Evolutionary conservation across 2,797 vertebrate genomes (phyloP).

Genomic region (Etheostoma nigrum): DNA sequence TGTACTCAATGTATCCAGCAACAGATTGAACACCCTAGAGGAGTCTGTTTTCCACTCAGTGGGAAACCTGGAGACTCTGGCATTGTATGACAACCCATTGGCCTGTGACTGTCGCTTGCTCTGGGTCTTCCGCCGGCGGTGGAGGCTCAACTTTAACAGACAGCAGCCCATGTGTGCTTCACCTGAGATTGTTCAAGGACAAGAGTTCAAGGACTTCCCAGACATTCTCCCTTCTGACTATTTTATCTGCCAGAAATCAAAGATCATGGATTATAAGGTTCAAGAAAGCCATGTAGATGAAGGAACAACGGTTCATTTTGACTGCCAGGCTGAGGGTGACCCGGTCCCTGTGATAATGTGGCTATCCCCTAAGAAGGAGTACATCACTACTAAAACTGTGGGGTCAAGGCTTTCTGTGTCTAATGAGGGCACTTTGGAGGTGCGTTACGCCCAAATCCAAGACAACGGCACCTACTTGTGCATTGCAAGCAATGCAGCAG

Average conservation of each 20-base stretch:
- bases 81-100: conserved; percentile 94
- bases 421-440: conserved; percentile 93
- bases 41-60: conserved; percentile 97
- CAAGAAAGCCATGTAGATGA: conserved; percentile 96
- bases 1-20: conserved; percentile 95
- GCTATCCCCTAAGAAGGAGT: conserved; percentile 96
- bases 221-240: conserved; percentile 91
- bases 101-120: conserved; percentile 97
- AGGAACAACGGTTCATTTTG: conserved; percentile 94
- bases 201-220: conserved; percentile 98
- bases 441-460: conserved; percentile 98
- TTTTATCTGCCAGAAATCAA: conserved; percentile 95
- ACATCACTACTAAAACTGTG: conserved; percentile 94
- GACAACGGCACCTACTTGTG: conserved; percentile 99
- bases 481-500: conserved; percentile 97
- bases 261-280: conserved; percentile 93
- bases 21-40: conserved; percentile 94
- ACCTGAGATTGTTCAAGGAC: conserved; percentile 92
- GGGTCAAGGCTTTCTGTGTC: conserved; percentile 94
- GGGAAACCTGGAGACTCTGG: conserved; percentile 96
- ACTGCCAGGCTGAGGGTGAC: conserved; percentile 94
- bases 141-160: conserved; percentile 97
- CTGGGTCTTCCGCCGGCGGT: conserved; percentile 98
- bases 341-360: conserved; percentile 93
- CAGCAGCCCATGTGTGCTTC: conserved; percentile 94